phyloP scores from a whole-genome alignment of 2,797 vertebrate genomes.

The Champsocephalus gunnari region DNA sequence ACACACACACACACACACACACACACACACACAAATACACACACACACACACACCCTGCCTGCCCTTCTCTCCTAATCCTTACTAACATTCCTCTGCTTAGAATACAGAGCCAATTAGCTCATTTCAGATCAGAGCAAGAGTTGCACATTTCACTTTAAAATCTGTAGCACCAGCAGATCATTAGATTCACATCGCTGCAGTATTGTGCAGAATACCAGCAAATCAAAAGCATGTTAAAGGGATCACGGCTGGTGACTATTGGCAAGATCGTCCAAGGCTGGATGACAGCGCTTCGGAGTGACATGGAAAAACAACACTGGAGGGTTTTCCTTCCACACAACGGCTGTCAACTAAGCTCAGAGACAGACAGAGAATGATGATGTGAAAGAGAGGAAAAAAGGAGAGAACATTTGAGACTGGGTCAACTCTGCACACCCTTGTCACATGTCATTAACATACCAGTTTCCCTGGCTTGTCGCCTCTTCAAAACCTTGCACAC shows the following conservation, averaged over 20 bases:
- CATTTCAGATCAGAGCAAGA: conserved; percentile 58
- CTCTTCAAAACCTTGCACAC: conserved; percentile 47
- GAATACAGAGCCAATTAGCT: conserved; percentile 60
- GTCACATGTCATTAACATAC: conserved; percentile 75
- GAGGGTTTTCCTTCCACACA: conserved; percentile 70
- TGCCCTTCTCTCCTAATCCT: conserved; percentile 48
- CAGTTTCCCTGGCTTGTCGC: conserved; percentile 58
- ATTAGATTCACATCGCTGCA: conserved; percentile 41
- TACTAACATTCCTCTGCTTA: conserved; percentile 49
- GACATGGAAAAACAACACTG: conserved; percentile 75
- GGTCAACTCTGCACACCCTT: conserved; percentile 75
- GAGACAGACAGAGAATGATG: conserved; percentile 53
- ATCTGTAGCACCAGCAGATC: conserved; percentile 48
- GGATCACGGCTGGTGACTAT: conserved; percentile 66
- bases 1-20: conserved; percentile 8
- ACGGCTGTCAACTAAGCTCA: conserved; percentile 75
- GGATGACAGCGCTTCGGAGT: conserved; percentile 63
- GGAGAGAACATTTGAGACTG: conserved; percentile 72
- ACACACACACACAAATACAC: conserved; percentile 12
- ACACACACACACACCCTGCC: conserved; percentile 1
- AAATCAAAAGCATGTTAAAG: conserved; percentile 59
- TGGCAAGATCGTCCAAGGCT: conserved; percentile 59
- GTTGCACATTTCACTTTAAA: conserved; percentile 36
- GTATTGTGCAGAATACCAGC: conserved; percentile 41
- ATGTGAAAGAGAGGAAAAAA: conserved; percentile 64